Evolutionary conservation across 2,797 vertebrate genomes (phyloP).

Genomic region (Margarornis squamiger): DNA sequence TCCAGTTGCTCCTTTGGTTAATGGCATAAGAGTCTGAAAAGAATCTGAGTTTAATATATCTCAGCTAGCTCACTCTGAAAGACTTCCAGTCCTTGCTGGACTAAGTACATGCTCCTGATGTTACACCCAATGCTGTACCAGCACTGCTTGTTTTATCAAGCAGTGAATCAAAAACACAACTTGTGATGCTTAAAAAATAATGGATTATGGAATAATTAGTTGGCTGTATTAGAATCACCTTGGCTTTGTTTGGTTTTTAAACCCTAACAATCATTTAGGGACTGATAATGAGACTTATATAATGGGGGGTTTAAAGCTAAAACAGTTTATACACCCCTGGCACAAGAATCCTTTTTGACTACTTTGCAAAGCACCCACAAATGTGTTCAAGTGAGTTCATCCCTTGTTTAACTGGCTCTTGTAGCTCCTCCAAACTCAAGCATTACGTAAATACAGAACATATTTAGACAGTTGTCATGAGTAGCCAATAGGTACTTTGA

Average conservation of each 20-base stretch:
- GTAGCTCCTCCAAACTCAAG: background rate
- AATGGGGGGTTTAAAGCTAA: background rate
- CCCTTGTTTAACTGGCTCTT: background rate
- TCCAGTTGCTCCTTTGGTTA: conserved; percentile 21
- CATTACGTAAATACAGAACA: background rate
- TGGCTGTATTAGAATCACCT: background rate
- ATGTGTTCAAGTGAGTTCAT: background rate
- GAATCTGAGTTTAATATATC: background rate
- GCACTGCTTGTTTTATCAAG: background rate
- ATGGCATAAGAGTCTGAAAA: conserved; percentile 5
- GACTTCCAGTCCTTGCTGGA: background rate
- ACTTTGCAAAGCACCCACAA: background rate
- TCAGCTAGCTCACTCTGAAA: conserved; percentile 4
- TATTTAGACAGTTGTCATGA: background rate
- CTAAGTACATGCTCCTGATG: background rate
- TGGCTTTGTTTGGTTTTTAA: background rate
- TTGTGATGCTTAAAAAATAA: background rate
- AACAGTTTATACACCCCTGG: background rate
- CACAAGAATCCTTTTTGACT: background rate
- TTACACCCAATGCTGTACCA: background rate
- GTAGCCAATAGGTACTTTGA: background rate
- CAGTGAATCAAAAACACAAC: background rate
- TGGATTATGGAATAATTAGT: background rate
- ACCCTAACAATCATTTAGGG: background rate
- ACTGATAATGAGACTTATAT: background rate